Percentiles rank a stretch among this genome's conserved stretches.
Conservation (phyloP, 2,113 vertebrate species). For the Thermophis baileyi region DNA sequence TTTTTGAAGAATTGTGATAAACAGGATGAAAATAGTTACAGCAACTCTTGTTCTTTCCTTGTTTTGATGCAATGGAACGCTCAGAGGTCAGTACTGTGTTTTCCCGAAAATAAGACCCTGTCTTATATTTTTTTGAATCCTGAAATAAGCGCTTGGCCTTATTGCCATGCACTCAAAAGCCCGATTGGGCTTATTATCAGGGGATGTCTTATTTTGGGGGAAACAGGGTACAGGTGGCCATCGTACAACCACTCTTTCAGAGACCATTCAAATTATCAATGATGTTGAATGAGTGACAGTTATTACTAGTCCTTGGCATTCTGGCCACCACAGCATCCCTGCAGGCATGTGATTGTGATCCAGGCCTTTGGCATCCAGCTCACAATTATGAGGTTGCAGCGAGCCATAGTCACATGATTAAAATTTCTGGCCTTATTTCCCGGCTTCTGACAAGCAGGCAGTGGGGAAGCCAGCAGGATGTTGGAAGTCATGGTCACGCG, state of each 20-base stretch:
- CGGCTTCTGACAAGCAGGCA: neutral
- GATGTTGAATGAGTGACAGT: neutral
- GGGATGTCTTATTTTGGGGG: no score
- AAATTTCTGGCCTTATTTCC: neutral
- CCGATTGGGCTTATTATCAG: no score
- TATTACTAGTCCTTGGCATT: neutral
- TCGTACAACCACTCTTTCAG: neutral
- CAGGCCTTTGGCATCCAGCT: neutral
- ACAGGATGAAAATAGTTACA: neutral
- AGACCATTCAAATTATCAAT: neutral
- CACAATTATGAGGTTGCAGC: neutral
- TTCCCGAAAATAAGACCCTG: no score
- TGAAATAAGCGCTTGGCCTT: no score
- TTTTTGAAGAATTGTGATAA: neutral
- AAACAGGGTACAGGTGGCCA: neutral
- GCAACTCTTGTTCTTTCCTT: neutral
- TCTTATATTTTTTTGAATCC: no score
- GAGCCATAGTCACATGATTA: neutral
- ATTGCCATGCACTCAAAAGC: no score
- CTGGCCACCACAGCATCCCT: neutral
- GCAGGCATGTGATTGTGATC: neutral
- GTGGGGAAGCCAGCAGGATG: neutral
- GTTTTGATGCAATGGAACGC: neutral
- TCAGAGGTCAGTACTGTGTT: neutral
- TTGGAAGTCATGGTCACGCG: neutral